phyloP scores from a whole-genome alignment of 2,797 vertebrate genomes.

The Caiman crocodilus region DNA sequence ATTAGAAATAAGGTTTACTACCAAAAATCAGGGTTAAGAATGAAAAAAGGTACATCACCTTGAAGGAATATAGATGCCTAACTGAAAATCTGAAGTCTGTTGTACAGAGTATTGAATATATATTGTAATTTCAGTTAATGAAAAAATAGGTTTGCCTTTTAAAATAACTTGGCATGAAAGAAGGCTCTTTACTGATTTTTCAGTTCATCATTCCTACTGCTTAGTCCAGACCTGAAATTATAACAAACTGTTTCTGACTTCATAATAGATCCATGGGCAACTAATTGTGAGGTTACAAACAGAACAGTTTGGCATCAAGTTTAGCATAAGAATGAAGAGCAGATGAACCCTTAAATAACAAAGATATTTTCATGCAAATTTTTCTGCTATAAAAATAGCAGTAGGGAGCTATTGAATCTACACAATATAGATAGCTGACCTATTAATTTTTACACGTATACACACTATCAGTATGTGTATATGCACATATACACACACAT shows the following conservation, averaged over 20 bases:
- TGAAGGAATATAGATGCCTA: background rate
- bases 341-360: background rate
- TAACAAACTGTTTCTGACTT: background rate
- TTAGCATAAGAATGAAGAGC: background rate
- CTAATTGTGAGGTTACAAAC: background rate
- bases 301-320: background rate
- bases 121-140: background rate
- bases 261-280: conserved; percentile 19
- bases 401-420: background rate
- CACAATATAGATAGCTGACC: background rate
- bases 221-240: conserved; percentile 25
- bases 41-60: background rate
- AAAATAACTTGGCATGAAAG: background rate
- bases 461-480: no score
- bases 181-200: background rate
- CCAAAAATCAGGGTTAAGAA: conserved; percentile 15
- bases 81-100: background rate
- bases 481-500: no score
- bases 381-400: background rate
- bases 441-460: background rate
- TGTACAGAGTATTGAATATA: background rate
- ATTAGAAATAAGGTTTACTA: background rate
- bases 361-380: conserved; percentile 22
- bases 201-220: conserved; percentile 8
- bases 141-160: background rate